These are phyloP conservation scores for Aptenodytes forsteri DNA, from an alignment of 2,113 vertebrate species.

Conservation along the genomic window DNA sequence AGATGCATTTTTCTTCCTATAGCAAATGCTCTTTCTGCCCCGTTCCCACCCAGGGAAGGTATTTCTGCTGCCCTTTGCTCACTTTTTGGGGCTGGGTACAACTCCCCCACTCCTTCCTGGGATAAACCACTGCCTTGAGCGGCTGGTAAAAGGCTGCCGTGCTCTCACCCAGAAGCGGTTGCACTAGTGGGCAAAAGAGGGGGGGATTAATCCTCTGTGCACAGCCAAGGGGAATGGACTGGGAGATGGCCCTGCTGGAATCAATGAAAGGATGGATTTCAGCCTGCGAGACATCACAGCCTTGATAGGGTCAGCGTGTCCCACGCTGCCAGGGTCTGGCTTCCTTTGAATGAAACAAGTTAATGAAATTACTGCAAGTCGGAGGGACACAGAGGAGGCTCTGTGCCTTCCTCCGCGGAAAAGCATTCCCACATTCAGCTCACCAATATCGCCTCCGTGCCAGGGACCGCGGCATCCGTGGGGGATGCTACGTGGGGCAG, in stretches of 20 bases:
- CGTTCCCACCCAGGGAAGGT: not conserved
- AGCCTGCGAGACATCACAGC: not conserved
- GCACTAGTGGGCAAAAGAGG: accelerated
- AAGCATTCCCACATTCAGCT: not conserved
- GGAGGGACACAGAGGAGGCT: not conserved
- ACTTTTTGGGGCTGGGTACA: not conserved
- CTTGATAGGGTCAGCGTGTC: accelerated
- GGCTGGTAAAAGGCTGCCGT: not conserved
- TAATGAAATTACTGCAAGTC: not conserved
- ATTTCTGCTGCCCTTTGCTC: not conserved
- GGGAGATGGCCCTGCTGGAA: not conserved
- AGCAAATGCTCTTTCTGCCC: not conserved
- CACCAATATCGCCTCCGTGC: not conserved
- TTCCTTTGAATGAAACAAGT: not conserved
- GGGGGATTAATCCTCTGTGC: not conserved
- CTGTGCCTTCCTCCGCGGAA: not conserved
- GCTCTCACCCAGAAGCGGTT: not conserved
- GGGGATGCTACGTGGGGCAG: not conserved
- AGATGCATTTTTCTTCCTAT: accelerated
- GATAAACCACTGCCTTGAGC: not conserved
- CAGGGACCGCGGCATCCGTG: accelerated
- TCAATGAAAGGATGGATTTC: not conserved
- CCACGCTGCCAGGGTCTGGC: not conserved
- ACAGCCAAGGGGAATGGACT: not conserved
- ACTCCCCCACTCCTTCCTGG: accelerated